These are phyloP conservation scores for Zoroaster sp. DNA, from an alignment of 53 echinoderm and acorn worm species.

Conservation along the genomic window DNA sequence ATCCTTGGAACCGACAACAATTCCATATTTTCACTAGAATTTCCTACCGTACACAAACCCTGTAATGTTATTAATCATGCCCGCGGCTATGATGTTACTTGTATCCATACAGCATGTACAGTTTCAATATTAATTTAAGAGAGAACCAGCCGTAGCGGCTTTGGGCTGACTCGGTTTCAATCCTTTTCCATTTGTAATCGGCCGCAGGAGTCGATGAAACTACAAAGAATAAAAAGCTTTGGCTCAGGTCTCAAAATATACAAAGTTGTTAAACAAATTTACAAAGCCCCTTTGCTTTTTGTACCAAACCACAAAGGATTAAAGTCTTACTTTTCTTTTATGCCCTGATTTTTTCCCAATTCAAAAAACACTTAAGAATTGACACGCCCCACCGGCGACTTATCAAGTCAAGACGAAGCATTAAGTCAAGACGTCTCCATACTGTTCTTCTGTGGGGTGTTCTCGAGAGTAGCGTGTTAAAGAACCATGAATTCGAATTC, in stretches of 20 bases:
- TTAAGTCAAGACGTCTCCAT: not conserved
- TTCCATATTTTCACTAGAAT: slow-evolving; percentile 24
- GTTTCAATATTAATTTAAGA: slow-evolving; percentile 7
- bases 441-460: not conserved
- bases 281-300: not conserved
- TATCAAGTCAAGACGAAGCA: not conserved
- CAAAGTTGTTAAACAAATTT: not conserved
- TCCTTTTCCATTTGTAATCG: not conserved
- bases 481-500: not conserved
- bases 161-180: not conserved
- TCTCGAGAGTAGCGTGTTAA: not conserved
- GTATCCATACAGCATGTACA: slow-evolving; percentile 25
- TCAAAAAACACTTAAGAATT: not conserved
- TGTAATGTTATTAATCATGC: slow-evolving; percentile 53
- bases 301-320: not conserved
- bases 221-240: not conserved
- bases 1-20: slow-evolving; percentile 6
- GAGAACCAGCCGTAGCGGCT: not conserved
- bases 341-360: too few species aligned
- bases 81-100: slow-evolving; percentile 46
- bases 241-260: not conserved
- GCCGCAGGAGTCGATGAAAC: not conserved
- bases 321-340: not conserved
- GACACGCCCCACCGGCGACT: not conserved
- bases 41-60: slow-evolving; percentile 40